Conservation (phyloP, 2,888 invertebrate species). For the Blastobasis adustella region DNA sequence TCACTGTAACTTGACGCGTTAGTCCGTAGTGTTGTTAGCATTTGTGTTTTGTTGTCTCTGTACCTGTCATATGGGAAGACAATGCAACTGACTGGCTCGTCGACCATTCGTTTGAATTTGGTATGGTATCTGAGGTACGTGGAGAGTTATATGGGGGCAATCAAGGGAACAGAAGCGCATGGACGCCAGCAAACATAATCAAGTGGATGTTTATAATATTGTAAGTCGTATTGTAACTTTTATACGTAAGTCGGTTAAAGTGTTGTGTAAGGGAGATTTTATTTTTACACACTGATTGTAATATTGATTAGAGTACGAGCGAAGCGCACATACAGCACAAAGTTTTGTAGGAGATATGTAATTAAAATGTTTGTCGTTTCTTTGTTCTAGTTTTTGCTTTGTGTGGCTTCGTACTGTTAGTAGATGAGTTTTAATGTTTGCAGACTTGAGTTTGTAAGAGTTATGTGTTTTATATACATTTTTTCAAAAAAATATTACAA, state of each 20-base stretch:
- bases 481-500: conserved; percentile 10
- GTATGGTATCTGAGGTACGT: too few relatives aligned
- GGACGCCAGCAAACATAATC: conserved; percentile 24
- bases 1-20: too few relatives aligned
- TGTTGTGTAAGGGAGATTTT: conserved; percentile 46
- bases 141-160: too few relatives aligned
- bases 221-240: conserved; percentile 40
- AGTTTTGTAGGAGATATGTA: conserved; percentile 5
- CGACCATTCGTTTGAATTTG: too few relatives aligned
- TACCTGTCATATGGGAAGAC: too few relatives aligned
- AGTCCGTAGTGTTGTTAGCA: too few relatives aligned
- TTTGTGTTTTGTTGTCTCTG: too few relatives aligned
- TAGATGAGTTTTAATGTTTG: not conserved
- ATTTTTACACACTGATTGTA: conserved; percentile 59
- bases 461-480: not conserved
- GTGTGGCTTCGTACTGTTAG: not conserved
- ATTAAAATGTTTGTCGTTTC: not conserved
- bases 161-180: too few relatives aligned
- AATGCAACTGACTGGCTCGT: too few relatives aligned
- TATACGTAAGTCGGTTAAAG: conserved; percentile 54
- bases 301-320: conserved; percentile 32
- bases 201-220: conserved; percentile 30
- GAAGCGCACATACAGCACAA: conserved; percentile 51
- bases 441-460: not conserved
- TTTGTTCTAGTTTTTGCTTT: not conserved